Evolutionary conservation across 2,888 invertebrate species (phyloP), one percentile per base, ranked within the genome.

Genomic region (Calameuta pallipes): DNA sequence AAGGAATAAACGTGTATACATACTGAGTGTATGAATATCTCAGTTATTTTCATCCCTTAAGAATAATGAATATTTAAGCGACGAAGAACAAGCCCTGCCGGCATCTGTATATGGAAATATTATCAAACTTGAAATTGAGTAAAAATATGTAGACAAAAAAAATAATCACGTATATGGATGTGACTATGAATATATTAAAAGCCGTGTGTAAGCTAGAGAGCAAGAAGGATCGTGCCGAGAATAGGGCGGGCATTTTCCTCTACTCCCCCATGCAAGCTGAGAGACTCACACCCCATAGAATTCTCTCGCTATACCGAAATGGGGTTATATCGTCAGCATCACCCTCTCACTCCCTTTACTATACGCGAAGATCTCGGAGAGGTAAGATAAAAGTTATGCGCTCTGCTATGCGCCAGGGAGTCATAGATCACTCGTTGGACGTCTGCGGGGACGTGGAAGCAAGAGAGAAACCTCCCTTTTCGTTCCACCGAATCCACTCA

Each of bases 331-430:
- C 86, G 83, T 84, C 83, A 82, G 79, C 77, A 33, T 82, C 82
- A 83, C 87, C 87, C 87, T 86, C 76, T 68, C 76, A 76, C 76
- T 76, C 86, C 82, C 84, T 80, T 56, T 23, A 0, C 41, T 56
- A 56, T 56, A 56, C 41, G 83, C 83, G 81, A 85, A 85, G 85
- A 85, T 85, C 85, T 82, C 82, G 83, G 87, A 84, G 84, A 85
- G 86, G 86, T 85, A 85, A 86, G 89, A 89, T 88, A 88, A 89
- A 89, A 89, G 90, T 91, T 91, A 91, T 89, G 91, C 89, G 90
- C 88, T 86, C 84, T 84, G 90, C 89, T 89, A 90, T 90, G 90
- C 90, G 89, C 90, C 86, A 88, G 91, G 91, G 91, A 90, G 90
- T 90, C 91, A 87, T 91, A 90, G 84, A 90, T 91, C 91, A 91